These are phyloP conservation scores for Lycophotia porphyrea DNA, from an alignment of 2,888 invertebrate species.

Conservation along the genomic window DNA sequence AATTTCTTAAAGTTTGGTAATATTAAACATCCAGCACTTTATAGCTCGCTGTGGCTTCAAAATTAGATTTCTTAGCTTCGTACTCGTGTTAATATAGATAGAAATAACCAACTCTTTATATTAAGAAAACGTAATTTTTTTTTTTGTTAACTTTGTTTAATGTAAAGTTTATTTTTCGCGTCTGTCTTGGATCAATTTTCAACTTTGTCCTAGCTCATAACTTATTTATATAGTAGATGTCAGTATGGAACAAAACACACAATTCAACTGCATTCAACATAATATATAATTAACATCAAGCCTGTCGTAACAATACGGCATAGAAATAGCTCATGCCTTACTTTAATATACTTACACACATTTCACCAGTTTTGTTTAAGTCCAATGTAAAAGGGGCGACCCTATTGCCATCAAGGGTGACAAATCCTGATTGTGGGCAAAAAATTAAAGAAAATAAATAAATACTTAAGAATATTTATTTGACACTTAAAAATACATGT, in stretches of 20 bases:
- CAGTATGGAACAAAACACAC: not conserved
- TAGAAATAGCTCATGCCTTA: no score
- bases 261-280: not conserved
- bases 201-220: not conserved
- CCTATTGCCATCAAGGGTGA: no score
- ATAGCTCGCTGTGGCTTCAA: slow-evolving; percentile 50
- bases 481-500: no score
- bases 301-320: not conserved
- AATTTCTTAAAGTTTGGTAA: slow-evolving; percentile 52
- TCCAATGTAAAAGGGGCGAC: no score
- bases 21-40: slow-evolving; percentile 52
- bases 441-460: no score
- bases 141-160: slow-evolving; percentile 10
- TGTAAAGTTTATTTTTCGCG: not conserved
- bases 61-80: slow-evolving; percentile 55
- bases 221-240: not conserved
- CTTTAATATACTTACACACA: no score
- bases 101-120: slow-evolving; percentile 35
- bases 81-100: slow-evolving; percentile 36
- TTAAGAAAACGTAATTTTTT: no score
- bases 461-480: no score
- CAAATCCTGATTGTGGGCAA: no score
- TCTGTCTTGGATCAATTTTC: not conserved
- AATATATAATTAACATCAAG: not conserved
- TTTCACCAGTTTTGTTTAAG: no score